phyloP scores from a whole-genome alignment of 1,140 invertebrate species.

The Metaphire vulgaris region DNA sequence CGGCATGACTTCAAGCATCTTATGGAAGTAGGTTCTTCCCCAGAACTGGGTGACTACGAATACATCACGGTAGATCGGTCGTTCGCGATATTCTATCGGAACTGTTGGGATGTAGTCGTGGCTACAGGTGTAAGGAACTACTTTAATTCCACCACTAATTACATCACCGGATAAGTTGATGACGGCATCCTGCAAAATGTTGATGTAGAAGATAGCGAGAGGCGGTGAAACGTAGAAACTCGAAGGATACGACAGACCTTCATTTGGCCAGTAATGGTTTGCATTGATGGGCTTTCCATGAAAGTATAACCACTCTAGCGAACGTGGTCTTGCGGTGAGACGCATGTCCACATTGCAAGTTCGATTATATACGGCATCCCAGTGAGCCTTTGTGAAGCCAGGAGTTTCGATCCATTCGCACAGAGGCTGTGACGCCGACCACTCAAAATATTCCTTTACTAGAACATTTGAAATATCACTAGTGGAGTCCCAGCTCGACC shows the following conservation, averaged over 20 bases:
- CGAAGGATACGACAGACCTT: conserved; percentile 26
- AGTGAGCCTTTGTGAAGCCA: conserved; percentile 28
- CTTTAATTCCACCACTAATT: conserved; percentile 20
- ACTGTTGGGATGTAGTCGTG: conserved; percentile 24
- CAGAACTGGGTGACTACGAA: conserved; percentile 29
- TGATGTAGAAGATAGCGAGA: conserved; percentile 14
- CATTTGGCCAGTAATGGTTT: conserved; percentile 29
- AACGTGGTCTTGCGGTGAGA: neutral
- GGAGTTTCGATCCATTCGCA: conserved; percentile 27
- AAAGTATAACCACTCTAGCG: conserved; percentile 26
- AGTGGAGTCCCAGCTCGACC: conserved; percentile 5
- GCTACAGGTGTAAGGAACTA: conserved; percentile 27
- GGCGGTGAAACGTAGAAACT: conserved; percentile 21
- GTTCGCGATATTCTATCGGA: conserved; percentile 14
- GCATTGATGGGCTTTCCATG: conserved; percentile 29
- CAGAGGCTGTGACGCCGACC: conserved; percentile 26
- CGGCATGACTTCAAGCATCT: conserved; percentile 27
- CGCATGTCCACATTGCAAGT: conserved; percentile 11
- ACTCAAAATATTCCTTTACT: conserved; percentile 18
- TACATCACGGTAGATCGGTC: conserved; percentile 24
- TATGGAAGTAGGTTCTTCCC: conserved; percentile 26
- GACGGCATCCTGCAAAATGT: conserved; percentile 24
- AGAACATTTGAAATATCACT: conserved; percentile 20
- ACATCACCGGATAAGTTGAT: conserved; percentile 24
- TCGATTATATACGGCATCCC: conserved; percentile 29